Percentiles rank a stretch among this genome's conserved stretches.
These are phyloP conservation scores for Arrhopalites spinosus DNA, from an alignment of 2,888 invertebrate species.

Conservation along the genomic window DNA sequence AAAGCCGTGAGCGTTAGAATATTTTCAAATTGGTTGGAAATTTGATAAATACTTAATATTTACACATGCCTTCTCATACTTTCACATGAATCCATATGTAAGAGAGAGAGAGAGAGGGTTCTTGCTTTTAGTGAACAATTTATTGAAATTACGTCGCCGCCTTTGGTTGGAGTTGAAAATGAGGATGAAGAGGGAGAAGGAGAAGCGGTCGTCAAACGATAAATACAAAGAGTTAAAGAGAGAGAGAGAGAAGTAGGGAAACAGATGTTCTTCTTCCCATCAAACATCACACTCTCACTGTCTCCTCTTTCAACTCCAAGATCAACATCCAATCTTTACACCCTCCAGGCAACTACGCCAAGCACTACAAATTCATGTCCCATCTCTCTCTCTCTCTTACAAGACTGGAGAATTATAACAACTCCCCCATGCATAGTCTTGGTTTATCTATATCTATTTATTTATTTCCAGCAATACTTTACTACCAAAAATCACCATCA, in stretches of 20 bases:
- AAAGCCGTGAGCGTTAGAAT: no score
- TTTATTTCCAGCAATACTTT: no score
- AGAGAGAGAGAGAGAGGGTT: not conserved
- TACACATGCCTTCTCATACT: no score
- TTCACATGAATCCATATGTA: no score
- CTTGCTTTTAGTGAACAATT: not conserved
- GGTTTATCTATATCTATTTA: no score
- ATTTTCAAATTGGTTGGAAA: no score
- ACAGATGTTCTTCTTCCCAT: constrained; percentile 28
- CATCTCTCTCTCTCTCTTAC: no score
- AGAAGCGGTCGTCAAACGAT: constrained; percentile 14
- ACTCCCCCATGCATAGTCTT: no score
- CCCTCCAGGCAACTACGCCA: not conserved
- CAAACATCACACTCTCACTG: constrained; percentile 12
- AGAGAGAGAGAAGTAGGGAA: not conserved
- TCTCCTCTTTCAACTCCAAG: not conserved
- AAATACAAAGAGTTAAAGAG: constrained; percentile 7
- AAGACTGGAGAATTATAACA: no score
- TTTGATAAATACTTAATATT: no score
- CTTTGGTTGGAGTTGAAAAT: constrained; percentile 29
- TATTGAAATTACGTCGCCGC: constrained; percentile 24
- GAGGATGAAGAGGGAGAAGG: not conserved
- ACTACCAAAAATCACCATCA: no score
- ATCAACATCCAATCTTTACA: not conserved
- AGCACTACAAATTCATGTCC: no score